phyloP scores from a whole-genome alignment of 2,113 vertebrate genomes.

The Notothenia coriiceps region DNA sequence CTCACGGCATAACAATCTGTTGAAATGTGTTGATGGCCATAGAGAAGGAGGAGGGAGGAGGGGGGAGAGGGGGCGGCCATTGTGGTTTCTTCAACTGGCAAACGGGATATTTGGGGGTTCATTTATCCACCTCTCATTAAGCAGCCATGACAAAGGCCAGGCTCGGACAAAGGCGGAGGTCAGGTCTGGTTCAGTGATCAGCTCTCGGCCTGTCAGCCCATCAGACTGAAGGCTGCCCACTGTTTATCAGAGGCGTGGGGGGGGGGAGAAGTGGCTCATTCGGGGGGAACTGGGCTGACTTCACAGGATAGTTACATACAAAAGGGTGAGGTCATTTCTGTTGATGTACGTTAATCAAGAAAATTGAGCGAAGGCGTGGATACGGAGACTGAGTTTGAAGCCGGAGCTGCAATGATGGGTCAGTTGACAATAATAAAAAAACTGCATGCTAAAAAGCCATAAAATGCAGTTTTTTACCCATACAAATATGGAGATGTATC shows the following conservation, averaged over 20 bases:
- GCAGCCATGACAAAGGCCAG: conserved; percentile 80
- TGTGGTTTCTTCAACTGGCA: conserved; percentile 63
- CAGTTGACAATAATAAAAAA: too few species aligned
- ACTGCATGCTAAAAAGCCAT: too few species aligned
- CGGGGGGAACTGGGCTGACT: conserved; percentile 70
- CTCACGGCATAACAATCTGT: neutral
- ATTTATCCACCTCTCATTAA: conserved; percentile 83
- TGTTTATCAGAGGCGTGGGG: conserved; percentile 64
- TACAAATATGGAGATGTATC: too few species aligned
- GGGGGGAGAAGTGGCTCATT: conserved; percentile 58
- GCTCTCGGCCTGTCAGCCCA: conserved; percentile 80
- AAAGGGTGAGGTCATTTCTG: conserved; percentile 64
- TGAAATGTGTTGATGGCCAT: conserved; percentile 26
- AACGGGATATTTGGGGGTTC: conserved; percentile 62
- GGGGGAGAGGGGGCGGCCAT: conserved; percentile 12
- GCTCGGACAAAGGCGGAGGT: conserved; percentile 81
- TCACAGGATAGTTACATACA: conserved; percentile 56
- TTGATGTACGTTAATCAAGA: conserved; percentile 45
- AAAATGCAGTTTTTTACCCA: too few species aligned
- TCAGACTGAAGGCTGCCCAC: conserved; percentile 75
- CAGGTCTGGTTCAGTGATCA: conserved; percentile 82
- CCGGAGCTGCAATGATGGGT: too few species aligned
- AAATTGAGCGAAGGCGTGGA: conserved; percentile 18
- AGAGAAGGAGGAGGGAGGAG: neutral
- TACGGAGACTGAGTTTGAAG: conserved; percentile 17